These are phyloP conservation scores for Notolabrus celidotus DNA, from an alignment of 2,797 vertebrate genomes.

Conservation along the genomic window DNA sequence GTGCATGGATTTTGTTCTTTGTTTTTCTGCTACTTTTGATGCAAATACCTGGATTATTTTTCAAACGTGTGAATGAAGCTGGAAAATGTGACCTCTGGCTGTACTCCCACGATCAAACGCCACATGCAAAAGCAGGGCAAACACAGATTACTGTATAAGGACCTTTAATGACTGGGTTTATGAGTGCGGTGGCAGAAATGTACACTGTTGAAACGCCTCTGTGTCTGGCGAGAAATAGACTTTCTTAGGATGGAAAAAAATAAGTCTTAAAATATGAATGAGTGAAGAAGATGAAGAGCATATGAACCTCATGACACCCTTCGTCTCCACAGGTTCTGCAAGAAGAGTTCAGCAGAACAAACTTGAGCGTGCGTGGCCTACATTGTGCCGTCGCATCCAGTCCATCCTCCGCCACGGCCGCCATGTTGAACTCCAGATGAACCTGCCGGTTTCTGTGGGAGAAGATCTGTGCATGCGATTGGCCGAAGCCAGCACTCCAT, in stretches of 20 bases:
- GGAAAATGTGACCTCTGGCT: slow-evolving; percentile 36
- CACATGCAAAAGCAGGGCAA: slow-evolving; percentile 50
- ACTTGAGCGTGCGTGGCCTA: slow-evolving; percentile 3
- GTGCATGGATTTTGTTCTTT: neutral
- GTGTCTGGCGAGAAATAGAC: neutral
- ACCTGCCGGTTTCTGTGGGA: slow-evolving; percentile 73
- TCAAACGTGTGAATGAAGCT: neutral
- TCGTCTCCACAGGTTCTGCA: slow-evolving; percentile 14
- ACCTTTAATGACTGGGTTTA: slow-evolving; percentile 25
- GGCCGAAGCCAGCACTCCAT: slow-evolving; percentile 50
- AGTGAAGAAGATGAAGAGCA: neutral
- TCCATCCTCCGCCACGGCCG: slow-evolving; percentile 25
- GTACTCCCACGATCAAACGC: slow-evolving; percentile 28
- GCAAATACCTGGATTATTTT: neutral
- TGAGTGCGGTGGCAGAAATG: slow-evolving; percentile 9
- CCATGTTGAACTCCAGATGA: slow-evolving; percentile 81
- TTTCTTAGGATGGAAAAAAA: neutral
- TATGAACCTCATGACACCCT: neutral
- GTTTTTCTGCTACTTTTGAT: neutral
- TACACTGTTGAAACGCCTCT: neutral
- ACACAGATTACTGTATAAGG: slow-evolving; percentile 52
- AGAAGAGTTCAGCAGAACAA: slow-evolving; percentile 11
- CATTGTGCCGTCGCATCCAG: slow-evolving; percentile 24
- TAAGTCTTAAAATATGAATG: neutral
- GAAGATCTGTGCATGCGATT: slow-evolving; percentile 58